These are phyloP conservation scores for Deroplatys truncata DNA, from an alignment of 2,888 invertebrate genomes.

Conservation along the genomic window DNA sequence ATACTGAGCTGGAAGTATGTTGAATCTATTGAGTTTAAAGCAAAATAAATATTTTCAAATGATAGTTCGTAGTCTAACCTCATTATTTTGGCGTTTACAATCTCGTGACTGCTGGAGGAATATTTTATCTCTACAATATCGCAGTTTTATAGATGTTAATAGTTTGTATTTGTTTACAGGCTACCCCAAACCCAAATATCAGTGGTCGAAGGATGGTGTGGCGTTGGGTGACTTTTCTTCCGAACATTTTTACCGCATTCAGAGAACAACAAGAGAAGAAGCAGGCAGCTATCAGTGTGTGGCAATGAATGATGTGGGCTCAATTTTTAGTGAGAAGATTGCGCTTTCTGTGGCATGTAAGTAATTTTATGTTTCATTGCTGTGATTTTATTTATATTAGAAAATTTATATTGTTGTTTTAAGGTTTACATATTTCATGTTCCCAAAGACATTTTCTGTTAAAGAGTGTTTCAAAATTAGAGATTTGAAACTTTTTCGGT, in stretches of 20 bases:
- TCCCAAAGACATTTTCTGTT: too few relatives aligned
- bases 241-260: constrained; percentile 79
- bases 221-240: constrained; percentile 76
- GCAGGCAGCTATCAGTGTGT: constrained; percentile 90
- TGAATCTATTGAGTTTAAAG: too few relatives aligned
- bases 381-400: constrained; percentile 19
- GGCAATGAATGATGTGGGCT: constrained; percentile 86
- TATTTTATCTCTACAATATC: too few relatives aligned
- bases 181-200: constrained; percentile 86
- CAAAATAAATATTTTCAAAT: too few relatives aligned
- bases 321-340: constrained; percentile 87
- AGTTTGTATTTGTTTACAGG: constrained; percentile 51
- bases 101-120: too few relatives aligned
- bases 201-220: constrained; percentile 84
- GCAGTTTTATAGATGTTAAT: too few relatives aligned
- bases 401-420: background rate
- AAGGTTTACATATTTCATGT: background rate
- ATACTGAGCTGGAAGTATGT: too few relatives aligned
- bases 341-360: constrained; percentile 89
- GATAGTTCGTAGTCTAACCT: too few relatives aligned
- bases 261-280: constrained; percentile 74
- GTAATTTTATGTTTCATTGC: constrained; percentile 44
- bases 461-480: too few relatives aligned
- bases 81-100: too few relatives aligned
- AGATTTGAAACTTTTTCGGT: too few relatives aligned